phyloP scores from a whole-genome alignment of 2,888 invertebrate genomes.

The Pseudococcus viburni region DNA sequence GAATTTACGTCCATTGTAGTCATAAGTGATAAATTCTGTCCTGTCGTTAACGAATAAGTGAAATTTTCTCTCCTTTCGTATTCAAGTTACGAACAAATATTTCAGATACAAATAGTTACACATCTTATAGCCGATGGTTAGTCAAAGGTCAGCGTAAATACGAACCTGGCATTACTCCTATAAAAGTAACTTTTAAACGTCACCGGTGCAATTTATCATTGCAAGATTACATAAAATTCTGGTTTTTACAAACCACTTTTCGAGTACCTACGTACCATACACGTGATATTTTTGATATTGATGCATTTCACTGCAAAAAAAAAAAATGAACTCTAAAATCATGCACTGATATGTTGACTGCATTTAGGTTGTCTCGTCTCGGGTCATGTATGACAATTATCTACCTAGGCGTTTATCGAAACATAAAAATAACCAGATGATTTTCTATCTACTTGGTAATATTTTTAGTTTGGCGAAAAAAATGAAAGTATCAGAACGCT shows the following conservation, averaged over 20 bases:
- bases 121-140: neutral
- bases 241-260: conserved; percentile 15
- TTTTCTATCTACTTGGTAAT: neutral
- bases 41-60: neutral
- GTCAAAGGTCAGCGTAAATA: conserved; percentile 22
- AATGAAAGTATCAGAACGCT: conserved; percentile 10
- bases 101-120: neutral
- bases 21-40: neutral
- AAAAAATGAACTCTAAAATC: neutral
- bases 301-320: neutral
- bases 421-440: neutral
- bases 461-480: conserved; percentile 34
- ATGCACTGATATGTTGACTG: neutral
- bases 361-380: neutral
- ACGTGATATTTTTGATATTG: neutral
- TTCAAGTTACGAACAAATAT: neutral
- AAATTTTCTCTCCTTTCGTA: conserved; percentile 1
- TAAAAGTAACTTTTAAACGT: neutral
- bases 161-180: neutral
- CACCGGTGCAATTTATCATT: neutral
- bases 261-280: neutral
- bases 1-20: neutral
- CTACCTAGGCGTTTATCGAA: neutral
- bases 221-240: neutral
- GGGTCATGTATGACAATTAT: neutral